Evolutionary conservation across 2,113 vertebrate species (phyloP).

Genomic region (Nipponia nippon): DNA sequence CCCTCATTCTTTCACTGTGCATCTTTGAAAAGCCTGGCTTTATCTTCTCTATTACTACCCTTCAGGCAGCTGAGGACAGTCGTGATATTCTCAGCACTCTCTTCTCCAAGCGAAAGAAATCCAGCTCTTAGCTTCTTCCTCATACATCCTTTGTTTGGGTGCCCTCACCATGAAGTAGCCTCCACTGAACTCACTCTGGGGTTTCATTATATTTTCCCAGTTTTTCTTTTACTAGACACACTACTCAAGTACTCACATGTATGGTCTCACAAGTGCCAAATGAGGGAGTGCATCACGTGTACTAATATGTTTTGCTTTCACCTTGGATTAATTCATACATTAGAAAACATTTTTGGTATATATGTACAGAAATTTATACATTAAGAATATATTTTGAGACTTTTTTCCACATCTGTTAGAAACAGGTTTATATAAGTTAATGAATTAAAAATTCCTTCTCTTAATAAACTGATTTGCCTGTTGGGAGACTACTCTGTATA

Average conservation of each 20-base stretch:
- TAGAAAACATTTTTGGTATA: neutral
- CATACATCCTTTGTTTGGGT: neutral
- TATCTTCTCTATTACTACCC: neutral
- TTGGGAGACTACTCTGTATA: neutral
- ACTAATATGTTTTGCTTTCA: neutral
- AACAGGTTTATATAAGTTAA: neutral
- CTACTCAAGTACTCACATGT: neutral
- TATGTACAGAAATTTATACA: neutral
- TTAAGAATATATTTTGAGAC: neutral
- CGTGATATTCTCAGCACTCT: neutral
- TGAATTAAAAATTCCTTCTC: neutral
- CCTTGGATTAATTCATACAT: neutral
- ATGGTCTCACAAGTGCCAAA: neutral
- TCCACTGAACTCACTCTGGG: neutral
- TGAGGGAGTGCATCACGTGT: rapidly evolving
- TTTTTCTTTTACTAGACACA: neutral
- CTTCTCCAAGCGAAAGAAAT: neutral
- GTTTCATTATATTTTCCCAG: neutral
- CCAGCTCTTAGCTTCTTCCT: neutral
- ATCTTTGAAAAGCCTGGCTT: neutral
- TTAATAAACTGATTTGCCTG: neutral
- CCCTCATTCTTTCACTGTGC: neutral
- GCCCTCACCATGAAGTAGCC: neutral
- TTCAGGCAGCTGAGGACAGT: neutral
- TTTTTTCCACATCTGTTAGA: neutral